Conservation (phyloP, 1,140 invertebrate genomes). For the Leptestheria dahalacensis region DNA sequence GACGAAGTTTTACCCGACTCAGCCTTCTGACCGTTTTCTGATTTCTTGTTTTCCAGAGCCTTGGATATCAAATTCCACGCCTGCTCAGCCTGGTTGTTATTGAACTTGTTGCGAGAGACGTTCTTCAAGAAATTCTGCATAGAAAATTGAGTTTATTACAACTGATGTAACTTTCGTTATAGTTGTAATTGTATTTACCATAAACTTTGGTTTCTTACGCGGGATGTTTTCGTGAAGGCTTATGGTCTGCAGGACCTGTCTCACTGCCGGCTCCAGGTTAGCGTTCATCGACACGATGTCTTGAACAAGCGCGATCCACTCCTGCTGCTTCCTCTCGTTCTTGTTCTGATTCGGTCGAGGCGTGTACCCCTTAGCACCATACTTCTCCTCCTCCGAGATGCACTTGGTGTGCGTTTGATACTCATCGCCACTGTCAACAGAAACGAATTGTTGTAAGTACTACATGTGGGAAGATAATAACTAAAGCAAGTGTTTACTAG, state of each 20-base stretch:
- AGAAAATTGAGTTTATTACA: constrained; percentile 7
- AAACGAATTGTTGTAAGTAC: not conserved
- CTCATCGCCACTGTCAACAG: constrained; percentile 46
- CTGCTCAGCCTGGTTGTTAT: constrained; percentile 21
- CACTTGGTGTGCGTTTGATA: constrained; percentile 78
- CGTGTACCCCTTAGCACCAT: constrained; percentile 66
- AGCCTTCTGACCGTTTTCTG: constrained; percentile 8
- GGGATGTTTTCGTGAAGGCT: constrained; percentile 71
- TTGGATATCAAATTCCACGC: constrained; percentile 23
- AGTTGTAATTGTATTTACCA: constrained; percentile 26
- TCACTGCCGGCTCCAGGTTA: constrained; percentile 37
- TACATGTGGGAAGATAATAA: constrained; percentile 29
- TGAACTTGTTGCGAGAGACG: constrained; percentile 21
- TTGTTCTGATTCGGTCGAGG: constrained; percentile 58
- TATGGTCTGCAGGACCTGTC: constrained; percentile 50
- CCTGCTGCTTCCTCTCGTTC: constrained; percentile 75
- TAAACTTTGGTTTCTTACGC: constrained; percentile 76
- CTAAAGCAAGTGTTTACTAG: constrained; percentile 35
- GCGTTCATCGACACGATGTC: constrained; percentile 46
- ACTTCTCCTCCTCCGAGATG: constrained; percentile 76
- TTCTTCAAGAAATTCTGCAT: constrained; percentile 34
- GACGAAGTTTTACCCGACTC: not conserved
- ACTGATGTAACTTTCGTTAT: not conserved
- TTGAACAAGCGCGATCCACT: constrained; percentile 70
- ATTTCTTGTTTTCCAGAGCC: constrained; percentile 16